Evolutionary conservation across 1,140 invertebrate genomes (phyloP).

Genomic region (Tetragonula clypearis): DNA sequence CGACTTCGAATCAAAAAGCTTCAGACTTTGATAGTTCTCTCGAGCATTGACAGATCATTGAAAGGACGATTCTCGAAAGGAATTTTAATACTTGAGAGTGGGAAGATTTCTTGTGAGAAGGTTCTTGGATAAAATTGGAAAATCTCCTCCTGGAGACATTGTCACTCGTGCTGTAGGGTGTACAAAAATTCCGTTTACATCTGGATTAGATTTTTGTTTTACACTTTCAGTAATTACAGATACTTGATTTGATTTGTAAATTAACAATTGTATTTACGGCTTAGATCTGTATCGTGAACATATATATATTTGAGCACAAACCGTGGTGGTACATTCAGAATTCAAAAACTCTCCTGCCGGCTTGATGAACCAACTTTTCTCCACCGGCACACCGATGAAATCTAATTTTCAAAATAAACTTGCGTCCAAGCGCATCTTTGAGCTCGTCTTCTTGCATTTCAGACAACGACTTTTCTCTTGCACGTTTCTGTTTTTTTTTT

Average conservation of each 20-base stretch:
- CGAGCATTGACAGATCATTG: not conserved
- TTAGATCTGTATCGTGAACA: not conserved
- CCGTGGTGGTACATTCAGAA: not conserved
- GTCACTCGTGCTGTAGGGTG: too few relatives aligned
- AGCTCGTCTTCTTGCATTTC: constrained; percentile 20
- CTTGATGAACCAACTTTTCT: constrained; percentile 14
- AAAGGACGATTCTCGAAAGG: not conserved
- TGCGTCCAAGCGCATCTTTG: not conserved
- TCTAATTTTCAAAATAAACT: constrained; percentile 54
- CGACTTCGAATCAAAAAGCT: not conserved
- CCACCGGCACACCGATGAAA: constrained; percentile 24
- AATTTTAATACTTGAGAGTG: not conserved
- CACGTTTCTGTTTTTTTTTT: not conserved
- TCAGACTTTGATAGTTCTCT: not conserved
- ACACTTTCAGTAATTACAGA: not conserved
- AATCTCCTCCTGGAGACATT: too few relatives aligned
- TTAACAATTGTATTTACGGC: not conserved
- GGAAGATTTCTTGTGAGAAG: too few relatives aligned
- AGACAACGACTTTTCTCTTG: not conserved
- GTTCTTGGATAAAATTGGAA: not conserved
- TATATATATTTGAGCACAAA: not conserved
- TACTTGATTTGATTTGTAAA: not conserved
- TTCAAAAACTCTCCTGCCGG: not conserved
- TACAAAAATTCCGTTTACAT: not conserved
- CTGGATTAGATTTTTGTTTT: not conserved